These are phyloP conservation scores for Pristis pectinata DNA, from an alignment of 2,797 vertebrate genomes.

Conservation along the genomic window DNA sequence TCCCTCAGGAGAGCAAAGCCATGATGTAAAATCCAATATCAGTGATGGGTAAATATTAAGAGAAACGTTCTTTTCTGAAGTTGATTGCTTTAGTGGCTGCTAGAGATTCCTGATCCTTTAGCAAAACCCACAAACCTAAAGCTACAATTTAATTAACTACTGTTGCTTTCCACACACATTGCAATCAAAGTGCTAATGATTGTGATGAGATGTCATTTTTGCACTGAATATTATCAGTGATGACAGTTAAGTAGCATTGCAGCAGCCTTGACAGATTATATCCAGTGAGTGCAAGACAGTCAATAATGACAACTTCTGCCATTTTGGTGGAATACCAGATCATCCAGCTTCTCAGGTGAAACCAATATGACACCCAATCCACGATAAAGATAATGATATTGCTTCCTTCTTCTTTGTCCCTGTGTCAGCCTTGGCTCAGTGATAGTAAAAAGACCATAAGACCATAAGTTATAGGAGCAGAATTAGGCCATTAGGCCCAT, in stretches of 20 bases:
- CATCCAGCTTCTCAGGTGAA: neutral
- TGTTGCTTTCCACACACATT: neutral
- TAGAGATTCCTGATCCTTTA: neutral
- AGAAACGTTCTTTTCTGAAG: neutral
- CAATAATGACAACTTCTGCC: neutral
- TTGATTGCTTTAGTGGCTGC: neutral
- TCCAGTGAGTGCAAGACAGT: neutral
- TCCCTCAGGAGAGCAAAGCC: neutral
- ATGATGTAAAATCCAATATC: conserved; percentile 25
- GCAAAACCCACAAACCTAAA: neutral
- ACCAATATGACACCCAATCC: neutral
- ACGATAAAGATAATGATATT: neutral
- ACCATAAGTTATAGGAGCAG: no score
- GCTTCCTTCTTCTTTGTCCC: no score
- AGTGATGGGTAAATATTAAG: conserved; percentile 18
- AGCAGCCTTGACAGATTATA: neutral
- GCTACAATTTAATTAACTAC: neutral
- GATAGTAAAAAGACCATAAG: no score
- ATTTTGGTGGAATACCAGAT: neutral
- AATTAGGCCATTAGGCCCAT: no score
- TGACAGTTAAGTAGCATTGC: neutral
- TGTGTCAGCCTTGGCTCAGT: neutral
- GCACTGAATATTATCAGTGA: neutral
- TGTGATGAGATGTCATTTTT: neutral
- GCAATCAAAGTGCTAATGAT: neutral